A percentile compares a stretch with the other conserved stretches of the same genome.
These are phyloP conservation scores for Bombus pascuorum DNA, from an alignment of 1,140 invertebrate genomes.

Conservation along the genomic window DNA sequence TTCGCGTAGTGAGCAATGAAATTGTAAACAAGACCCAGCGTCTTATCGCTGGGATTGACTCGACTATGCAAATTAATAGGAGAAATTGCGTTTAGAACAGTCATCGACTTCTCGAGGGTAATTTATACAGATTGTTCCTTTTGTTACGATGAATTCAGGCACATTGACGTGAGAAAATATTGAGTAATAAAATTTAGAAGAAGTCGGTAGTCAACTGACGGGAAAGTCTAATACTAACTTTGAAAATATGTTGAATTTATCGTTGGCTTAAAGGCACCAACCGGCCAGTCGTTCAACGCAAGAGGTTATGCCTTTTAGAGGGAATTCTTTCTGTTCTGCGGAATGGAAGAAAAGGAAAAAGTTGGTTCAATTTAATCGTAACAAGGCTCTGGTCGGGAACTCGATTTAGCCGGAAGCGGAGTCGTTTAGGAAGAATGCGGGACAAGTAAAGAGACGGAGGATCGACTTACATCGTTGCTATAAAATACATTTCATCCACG, in stretches of 20 bases:
- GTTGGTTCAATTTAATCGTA: neutral
- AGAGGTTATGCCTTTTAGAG: neutral
- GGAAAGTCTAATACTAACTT: too few relatives aligned
- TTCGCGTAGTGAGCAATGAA: conserved; percentile 5
- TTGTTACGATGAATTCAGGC: neutral
- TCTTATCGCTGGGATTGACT: conserved; percentile 6
- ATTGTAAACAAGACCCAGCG: neutral
- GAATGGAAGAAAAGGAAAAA: neutral
- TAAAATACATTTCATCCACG: neutral
- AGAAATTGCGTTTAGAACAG: neutral
- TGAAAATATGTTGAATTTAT: too few relatives aligned
- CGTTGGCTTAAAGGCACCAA: too few relatives aligned
- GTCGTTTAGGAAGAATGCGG: neutral
- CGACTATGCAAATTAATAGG: neutral
- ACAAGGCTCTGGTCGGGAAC: neutral
- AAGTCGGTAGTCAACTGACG: too few relatives aligned
- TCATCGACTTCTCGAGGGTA: neutral
- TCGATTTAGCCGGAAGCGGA: neutral
- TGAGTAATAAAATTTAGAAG: too few relatives aligned
- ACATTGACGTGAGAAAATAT: neutral
- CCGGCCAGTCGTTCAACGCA: neutral
- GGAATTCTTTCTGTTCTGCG: too few relatives aligned
- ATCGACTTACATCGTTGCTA: neutral
- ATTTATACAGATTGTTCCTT: neutral
- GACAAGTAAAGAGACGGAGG: neutral